Evolutionary conservation across 2,888 invertebrate genomes (phyloP).

Genomic region (Epirrhoe alternata): DNA sequence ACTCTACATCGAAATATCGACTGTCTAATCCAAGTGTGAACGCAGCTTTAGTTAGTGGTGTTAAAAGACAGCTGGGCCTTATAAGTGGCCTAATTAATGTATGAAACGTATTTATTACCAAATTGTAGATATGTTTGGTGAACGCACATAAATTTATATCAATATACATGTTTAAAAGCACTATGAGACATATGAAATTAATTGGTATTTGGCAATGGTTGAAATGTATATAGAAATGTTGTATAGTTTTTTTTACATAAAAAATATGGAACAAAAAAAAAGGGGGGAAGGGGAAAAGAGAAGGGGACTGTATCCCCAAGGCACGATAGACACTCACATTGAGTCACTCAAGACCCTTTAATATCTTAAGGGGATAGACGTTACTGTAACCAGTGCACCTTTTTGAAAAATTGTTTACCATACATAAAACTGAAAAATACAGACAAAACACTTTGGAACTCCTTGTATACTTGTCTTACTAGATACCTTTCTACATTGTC

Average conservation of each 20-base stretch:
- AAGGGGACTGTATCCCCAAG: too few species aligned
- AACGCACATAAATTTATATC: conserved; percentile 46
- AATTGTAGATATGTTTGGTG: conserved; percentile 41
- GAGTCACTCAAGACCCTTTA: too few species aligned
- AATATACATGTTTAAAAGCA: conserved; percentile 41
- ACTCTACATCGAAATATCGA: background rate
- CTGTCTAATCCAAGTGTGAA: conserved; percentile 9
- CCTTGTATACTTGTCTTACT: too few species aligned
- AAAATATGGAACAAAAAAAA: too few species aligned
- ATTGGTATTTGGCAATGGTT: conserved; percentile 29
- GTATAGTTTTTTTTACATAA: background rate
- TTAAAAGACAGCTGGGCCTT: conserved; percentile 40
- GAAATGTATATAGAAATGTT: background rate
- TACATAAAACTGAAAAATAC: too few species aligned
- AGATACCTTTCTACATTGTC: background rate
- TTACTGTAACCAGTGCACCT: too few species aligned
- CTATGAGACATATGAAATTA: conserved; percentile 26
- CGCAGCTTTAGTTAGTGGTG: conserved; percentile 33
- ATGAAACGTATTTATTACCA: conserved; percentile 43
- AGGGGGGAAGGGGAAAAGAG: too few species aligned
- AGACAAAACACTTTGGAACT: too few species aligned
- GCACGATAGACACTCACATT: too few species aligned
- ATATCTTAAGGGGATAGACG: too few species aligned
- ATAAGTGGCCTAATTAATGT: conserved; percentile 38
- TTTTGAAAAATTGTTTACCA: too few species aligned